A percentile compares a stretch with the other conserved stretches of the same genome.
Evolutionary conservation across 1,140 invertebrate genomes (phyloP).

Genomic region (Drosophila setifemur): DNA sequence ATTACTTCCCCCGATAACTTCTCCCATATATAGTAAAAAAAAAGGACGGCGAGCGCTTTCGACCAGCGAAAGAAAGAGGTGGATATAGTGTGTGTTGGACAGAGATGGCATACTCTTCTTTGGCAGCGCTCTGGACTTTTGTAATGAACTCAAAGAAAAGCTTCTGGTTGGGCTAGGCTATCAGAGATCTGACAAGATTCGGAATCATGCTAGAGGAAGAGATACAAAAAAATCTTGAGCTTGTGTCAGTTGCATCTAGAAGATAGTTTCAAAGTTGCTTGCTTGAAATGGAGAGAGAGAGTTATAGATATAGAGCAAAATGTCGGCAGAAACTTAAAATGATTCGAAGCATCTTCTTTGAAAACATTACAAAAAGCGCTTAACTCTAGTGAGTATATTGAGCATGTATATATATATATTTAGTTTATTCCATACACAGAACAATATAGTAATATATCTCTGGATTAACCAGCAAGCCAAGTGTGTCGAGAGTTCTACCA

Average conservation of each 20-base stretch:
- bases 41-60: constrained; percentile 9
- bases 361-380: constrained; percentile 71
- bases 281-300: constrained; percentile 15
- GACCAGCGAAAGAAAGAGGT: background rate
- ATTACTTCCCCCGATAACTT: constrained; percentile 42
- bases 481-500: constrained; percentile 31
- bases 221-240: constrained; percentile 10
- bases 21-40: background rate
- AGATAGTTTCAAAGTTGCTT: constrained; percentile 10
- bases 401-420: constrained; percentile 31
- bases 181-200: background rate
- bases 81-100: background rate
- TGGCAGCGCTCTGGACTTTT: constrained; percentile 34
- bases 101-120: constrained; percentile 48
- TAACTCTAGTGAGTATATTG: constrained; percentile 49
- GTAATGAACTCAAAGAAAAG: constrained; percentile 56
- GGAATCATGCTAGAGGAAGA: constrained; percentile 19
- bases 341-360: constrained; percentile 56
- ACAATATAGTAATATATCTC: constrained; percentile 56
- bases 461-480: constrained; percentile 54
- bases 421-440: constrained; percentile 49
- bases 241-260: constrained; percentile 13
- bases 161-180: constrained; percentile 11
- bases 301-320: constrained; percentile 37
- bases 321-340: constrained; percentile 45